Evolutionary conservation across 2,113 vertebrate genomes (phyloP), one percentile per base, ranked within the genome.

Genomic region (Aegypius monachus): DNA sequence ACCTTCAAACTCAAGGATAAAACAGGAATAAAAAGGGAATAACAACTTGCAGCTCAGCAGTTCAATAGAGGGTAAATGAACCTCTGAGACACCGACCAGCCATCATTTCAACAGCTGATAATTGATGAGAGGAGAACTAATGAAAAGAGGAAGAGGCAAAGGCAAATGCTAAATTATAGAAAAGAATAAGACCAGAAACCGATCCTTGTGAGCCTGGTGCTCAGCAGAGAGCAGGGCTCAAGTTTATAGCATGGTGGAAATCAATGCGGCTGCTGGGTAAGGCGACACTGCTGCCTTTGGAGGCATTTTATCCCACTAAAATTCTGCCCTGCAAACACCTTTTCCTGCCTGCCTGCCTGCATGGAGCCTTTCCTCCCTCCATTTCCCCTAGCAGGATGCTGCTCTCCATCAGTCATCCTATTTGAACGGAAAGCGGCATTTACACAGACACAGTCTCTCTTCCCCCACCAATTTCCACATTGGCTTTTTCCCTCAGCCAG

Each of bases 131-230:
- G 58, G 9, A 80, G 62, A 67, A 63, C 40, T 52, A 68, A 87
- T 31, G 65, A 70, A 81, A 68, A 70, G 58, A 48, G 45, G 59
- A 56, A 77, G 18, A 17, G 38, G 53, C 16, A 50, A 71, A 79
- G 59, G n/a, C 42, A 63, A 68, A 59, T 55, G 29, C 15, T 65
- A 45, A 55, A 42, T 50, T 55, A 43, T 5, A 65, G 86, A 22
- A 74, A 55, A 59, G 68, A 70, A 58, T 25, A 65, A 84, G 79
- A 47, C 21, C 56, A 80, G 80, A 56, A 81, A 29, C 18, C 0
- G 6, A 79, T 36, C 29, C 43, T n/a, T 1, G 11, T 55, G 62
- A 83, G 32, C 36, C 31, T 0, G 0, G 29, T 0, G 6, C 68
- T 84, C 36, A 21, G 34, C 40, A 34, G 73, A 61, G 55, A 80